Evolutionary conservation across 1,140 invertebrate species (phyloP), one percentile per base, ranked within the genome.

Genomic region (Drosophila takahashii): DNA sequence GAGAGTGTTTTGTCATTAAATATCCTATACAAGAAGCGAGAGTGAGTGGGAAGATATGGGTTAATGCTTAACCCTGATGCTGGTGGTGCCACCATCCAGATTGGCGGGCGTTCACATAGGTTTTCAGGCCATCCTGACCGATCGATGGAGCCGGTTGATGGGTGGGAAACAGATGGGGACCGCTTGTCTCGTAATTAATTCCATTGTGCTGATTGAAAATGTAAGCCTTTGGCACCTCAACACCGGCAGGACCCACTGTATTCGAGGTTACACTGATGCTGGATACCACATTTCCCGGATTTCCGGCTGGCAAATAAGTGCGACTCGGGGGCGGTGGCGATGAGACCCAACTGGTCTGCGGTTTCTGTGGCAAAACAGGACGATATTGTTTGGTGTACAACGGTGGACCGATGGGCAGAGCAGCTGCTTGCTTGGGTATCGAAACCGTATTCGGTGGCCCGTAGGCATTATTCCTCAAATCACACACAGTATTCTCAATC

Each of bases 401-500:
- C 4, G 71, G 47, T 3, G 74, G 45, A 10, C 48, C 61, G 4
- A 66, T 26, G 16, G 75, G 42, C 44, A 58, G 3, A 1, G 15
- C 57, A 8, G 60, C 18, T 9, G 57, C 18, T 41, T 58, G 77
- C 36, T 90, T 81, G 16, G 86, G 79, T 36, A 80, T 53, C 7
- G 62, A 53, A 0, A 92, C 84, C 0, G 81, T 27, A 16, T 91
- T 91, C 0, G 84, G 62, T 0, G 85, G 90, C 1, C 84, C 90
- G 13, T 91, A 91, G 7, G 62, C 89, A 42, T 87, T 91, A 37
- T 85, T 90, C 13, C 87, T 59, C 32, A 92, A 26, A 73, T 96
- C 95, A 76, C 96, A 97, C 6, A 96, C 94, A 0, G 96, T 97
- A 15, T 95, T 95, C 44, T 94, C 92, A 5, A 96, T 93, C 0